Conservation (phyloP, 2,888 invertebrate species). For the Craniophora ligustri region DNA sequence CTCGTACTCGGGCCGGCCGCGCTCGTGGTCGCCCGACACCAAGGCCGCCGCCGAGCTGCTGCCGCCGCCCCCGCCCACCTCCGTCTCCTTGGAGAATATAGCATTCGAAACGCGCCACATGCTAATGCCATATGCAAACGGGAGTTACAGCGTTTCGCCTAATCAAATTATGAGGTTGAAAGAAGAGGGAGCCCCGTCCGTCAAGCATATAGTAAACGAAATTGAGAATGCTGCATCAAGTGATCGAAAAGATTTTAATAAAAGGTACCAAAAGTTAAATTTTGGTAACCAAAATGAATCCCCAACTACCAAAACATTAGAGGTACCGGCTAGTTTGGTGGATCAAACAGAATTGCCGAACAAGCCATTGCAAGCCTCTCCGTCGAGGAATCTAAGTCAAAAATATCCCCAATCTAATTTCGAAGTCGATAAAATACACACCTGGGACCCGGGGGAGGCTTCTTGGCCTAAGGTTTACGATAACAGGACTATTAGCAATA, state of each 20-base stretch:
- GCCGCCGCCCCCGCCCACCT: slow-evolving; percentile 89
- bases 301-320: slow-evolving; percentile 53
- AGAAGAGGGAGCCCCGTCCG: slow-evolving; percentile 89
- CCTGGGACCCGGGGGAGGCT: slow-evolving; percentile 91
- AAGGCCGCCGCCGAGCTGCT: slow-evolving; percentile 89
- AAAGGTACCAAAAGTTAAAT: slow-evolving; percentile 69
- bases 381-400: slow-evolving; percentile 69
- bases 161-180: slow-evolving; percentile 96
- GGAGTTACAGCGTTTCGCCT: slow-evolving; percentile 96
- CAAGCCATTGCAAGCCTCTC: slow-evolving; percentile 65
- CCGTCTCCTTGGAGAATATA: slow-evolving; percentile 91
- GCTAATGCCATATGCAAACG: slow-evolving; percentile 95
- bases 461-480: slow-evolving; percentile 66
- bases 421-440: slow-evolving; percentile 88
- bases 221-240: slow-evolving; percentile 88
- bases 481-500: slow-evolving; percentile 69
- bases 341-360: slow-evolving; percentile 49
- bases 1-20: slow-evolving; percentile 87
- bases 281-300: slow-evolving; percentile 65
- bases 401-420: slow-evolving; percentile 67
- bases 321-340: slow-evolving; percentile 46
- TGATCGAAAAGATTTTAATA: slow-evolving; percentile 70
- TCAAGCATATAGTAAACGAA: slow-evolving; percentile 92
- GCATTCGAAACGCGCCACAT: slow-evolving; percentile 92
- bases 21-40: slow-evolving; percentile 93